Evolutionary conservation across 2,113 vertebrate genomes (phyloP).

Genomic region (Nipponia nippon): DNA sequence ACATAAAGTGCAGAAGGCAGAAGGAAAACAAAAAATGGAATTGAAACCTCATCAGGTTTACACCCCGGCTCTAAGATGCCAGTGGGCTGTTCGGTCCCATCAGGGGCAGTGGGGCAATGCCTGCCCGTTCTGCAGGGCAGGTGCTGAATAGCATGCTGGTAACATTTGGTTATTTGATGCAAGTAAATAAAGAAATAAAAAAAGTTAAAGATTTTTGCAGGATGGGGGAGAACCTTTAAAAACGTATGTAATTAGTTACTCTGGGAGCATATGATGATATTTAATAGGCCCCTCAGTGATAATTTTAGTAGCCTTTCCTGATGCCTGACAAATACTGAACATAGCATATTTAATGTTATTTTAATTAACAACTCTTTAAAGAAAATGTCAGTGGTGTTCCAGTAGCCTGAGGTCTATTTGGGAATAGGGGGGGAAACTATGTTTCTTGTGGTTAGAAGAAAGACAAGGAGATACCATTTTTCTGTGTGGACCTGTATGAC

Average conservation of each 20-base stretch:
- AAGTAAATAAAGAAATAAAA: conserved; percentile 40
- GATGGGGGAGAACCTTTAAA: conserved; percentile 60
- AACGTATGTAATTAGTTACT: conserved; percentile 72
- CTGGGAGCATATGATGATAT: conserved; percentile 63
- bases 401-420: conserved; percentile 53
- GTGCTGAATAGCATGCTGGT: conserved; percentile 1
- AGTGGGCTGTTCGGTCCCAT: background rate
- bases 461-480: background rate
- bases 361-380: conserved; percentile 77
- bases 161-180: conserved; percentile 56
- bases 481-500: background rate
- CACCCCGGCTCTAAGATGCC: background rate
- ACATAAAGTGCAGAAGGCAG: background rate
- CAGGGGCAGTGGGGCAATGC: background rate
- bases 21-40: background rate
- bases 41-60: background rate
- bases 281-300: conserved; percentile 72
- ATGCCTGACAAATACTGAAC: conserved; percentile 71
- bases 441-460: background rate
- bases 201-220: conserved; percentile 1
- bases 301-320: conserved; percentile 64
- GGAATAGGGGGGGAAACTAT: background rate
- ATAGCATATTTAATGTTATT: conserved; percentile 69
- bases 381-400: conserved; percentile 74
- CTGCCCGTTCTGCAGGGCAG: background rate